phyloP scores from a whole-genome alignment of 1,140 invertebrate genomes.

The Nasonia vitripennis region DNA sequence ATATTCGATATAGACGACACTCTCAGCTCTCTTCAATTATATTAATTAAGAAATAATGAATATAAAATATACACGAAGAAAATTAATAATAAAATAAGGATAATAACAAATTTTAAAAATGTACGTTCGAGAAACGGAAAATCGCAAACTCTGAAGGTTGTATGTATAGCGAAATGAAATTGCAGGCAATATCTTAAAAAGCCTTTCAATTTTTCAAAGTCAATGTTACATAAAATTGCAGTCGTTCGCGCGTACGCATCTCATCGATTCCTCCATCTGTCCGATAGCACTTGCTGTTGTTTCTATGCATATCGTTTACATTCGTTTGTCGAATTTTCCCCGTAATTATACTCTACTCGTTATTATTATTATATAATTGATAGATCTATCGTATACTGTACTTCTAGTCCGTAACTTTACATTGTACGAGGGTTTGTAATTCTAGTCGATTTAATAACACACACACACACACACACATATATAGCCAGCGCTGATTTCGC shows the following conservation, averaged over 20 bases:
- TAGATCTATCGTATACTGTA: neutral
- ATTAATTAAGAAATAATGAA: neutral
- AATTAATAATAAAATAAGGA: neutral
- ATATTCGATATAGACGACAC: conserved; percentile 7
- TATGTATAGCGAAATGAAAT: conserved; percentile 61
- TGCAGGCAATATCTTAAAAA: conserved; percentile 39
- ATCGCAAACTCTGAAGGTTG: conserved; percentile 72
- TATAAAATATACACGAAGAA: neutral
- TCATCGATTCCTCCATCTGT: neutral
- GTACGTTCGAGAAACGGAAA: conserved; percentile 57
- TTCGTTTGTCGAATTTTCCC: neutral
- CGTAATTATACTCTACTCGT: neutral
- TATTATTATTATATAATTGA: neutral
- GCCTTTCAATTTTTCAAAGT: conserved; percentile 39
- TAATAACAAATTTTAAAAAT: too few relatives aligned
- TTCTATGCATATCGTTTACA: neutral
- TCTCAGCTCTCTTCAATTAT: neutral
- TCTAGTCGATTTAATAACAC: neutral
- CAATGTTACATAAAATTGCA: neutral
- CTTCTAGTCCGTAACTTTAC: neutral
- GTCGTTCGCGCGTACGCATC: neutral
- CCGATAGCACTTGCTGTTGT: neutral
- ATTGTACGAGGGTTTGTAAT: neutral
- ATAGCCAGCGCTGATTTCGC: too few relatives aligned
- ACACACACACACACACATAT: too few relatives aligned